phyloP scores from a whole-genome alignment of 2,888 invertebrate genomes.

The Thalpophila matura region DNA sequence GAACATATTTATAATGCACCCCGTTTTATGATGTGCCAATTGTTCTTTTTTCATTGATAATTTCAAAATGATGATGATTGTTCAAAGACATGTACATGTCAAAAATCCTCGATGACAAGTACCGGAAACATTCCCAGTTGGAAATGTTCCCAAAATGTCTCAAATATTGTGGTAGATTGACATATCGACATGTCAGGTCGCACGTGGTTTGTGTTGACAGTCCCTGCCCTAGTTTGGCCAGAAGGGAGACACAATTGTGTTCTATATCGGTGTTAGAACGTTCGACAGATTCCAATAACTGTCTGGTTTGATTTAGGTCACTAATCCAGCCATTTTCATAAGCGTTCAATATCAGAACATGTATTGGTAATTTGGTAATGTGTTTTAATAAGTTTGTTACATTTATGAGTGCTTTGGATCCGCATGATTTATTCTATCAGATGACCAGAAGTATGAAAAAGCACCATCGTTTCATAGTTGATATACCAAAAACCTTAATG shows the following conservation, averaged over 20 bases:
- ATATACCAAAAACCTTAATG: too few species aligned
- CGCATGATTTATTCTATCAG: too few species aligned
- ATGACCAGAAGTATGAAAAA: too few species aligned
- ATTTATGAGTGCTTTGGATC: too few species aligned
- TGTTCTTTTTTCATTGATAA: too few species aligned
- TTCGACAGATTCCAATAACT: constrained; percentile 7
- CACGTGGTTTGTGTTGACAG: neutral
- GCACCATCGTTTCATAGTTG: too few species aligned
- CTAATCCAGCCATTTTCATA: neutral
- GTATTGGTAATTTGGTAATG: neutral
- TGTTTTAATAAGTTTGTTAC: too few species aligned
- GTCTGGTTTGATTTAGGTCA: neutral
- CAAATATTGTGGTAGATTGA: neutral
- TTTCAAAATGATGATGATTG: too few species aligned
- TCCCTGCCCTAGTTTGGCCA: neutral
- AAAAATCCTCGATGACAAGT: neutral
- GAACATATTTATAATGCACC: too few species aligned
- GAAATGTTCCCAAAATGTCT: too few species aligned
- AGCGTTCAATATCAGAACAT: neutral
- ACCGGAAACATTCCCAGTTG: neutral
- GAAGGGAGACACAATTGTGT: constrained; percentile 1
- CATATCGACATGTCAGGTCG: neutral
- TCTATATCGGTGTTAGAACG: neutral
- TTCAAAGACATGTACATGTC: too few species aligned
- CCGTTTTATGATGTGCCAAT: too few species aligned